phyloP scores from a whole-genome alignment of 2,113 vertebrate genomes.

The Lepus timidus region DNA sequence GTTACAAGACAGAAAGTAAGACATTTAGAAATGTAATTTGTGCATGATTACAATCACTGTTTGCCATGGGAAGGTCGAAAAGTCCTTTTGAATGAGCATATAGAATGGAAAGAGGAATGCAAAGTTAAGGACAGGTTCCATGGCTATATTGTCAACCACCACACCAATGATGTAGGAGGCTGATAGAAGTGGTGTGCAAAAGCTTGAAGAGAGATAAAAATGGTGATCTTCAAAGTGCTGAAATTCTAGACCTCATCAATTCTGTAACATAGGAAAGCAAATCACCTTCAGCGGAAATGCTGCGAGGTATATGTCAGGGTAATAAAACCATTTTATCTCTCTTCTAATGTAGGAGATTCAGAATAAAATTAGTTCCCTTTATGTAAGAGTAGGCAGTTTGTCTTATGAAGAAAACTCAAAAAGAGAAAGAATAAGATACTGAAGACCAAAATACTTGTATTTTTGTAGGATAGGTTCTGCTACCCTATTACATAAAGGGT shows the following conservation, averaged over 20 bases:
- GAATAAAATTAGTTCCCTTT: neutral
- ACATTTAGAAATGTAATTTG: rapidly evolving
- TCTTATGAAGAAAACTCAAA: neutral
- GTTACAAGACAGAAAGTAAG: neutral
- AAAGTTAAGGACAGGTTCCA: neutral
- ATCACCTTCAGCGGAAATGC: neutral
- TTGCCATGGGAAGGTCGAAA: rapidly evolving
- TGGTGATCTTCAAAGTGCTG: neutral
- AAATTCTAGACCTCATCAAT: neutral
- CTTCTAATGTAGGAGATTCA: neutral
- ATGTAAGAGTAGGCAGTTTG: no score
- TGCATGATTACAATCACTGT: rapidly evolving
- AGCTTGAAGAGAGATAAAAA: neutral
- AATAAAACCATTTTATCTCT: no score
- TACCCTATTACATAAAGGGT: neutral
- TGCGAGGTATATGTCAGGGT: rapidly evolving
- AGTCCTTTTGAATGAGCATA: neutral
- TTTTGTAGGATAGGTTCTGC: neutral
- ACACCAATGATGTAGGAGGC: rapidly evolving
- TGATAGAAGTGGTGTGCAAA: neutral
- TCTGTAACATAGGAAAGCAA: neutral
- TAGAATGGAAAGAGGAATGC: neutral
- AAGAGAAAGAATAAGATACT: neutral
- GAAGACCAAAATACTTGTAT: neutral
- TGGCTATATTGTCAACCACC: neutral